A percentile compares a stretch with the other conserved stretches of the same genome.
Conservation (phyloP, 1,140 invertebrate genomes). For the Drosophila pseudoobscura region DNA sequence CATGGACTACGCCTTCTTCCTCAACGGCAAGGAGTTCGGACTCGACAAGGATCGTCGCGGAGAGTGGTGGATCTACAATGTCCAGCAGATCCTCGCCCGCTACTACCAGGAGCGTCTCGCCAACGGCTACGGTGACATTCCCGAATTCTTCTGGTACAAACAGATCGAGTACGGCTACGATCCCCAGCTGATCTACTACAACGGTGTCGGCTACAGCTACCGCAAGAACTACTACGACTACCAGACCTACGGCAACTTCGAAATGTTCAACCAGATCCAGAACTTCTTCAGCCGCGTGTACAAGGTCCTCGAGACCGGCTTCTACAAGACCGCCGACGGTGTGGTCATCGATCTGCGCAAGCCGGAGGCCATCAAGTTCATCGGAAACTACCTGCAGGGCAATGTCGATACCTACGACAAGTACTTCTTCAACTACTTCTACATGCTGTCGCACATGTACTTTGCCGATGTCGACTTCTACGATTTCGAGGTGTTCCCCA, state of each 20-base stretch:
- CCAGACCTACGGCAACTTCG: constrained; percentile 62
- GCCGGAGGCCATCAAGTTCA: constrained; percentile 85
- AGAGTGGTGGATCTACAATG: constrained; percentile 86
- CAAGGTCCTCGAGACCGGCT: constrained; percentile 87
- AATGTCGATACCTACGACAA: constrained; percentile 87
- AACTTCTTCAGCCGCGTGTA: constrained; percentile 86
- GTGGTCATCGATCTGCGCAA: constrained; percentile 84
- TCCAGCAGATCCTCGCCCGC: constrained; percentile 86
- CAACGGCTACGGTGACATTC: constrained; percentile 86
- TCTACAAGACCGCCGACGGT: constrained; percentile 83
- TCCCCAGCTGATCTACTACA: constrained; percentile 86
- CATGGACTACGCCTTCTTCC: constrained; percentile 86
- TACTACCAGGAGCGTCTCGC: constrained; percentile 89
- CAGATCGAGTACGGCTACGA: constrained; percentile 86
- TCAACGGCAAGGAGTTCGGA: constrained; percentile 84
- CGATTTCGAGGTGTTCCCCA: constrained; percentile 68
- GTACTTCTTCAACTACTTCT: constrained; percentile 85
- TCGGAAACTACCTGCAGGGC: constrained; percentile 88
- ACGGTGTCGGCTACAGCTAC: constrained; percentile 87
- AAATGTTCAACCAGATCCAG: constrained; percentile 58
- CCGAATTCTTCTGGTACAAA: constrained; percentile 85
- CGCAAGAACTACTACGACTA: constrained; percentile 83
- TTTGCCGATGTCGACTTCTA: constrained; percentile 76
- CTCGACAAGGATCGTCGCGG: constrained; percentile 85
- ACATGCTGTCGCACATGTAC: constrained; percentile 83